Percentiles rank a stretch among this genome's conserved stretches.
Evolutionary conservation across 2,113 vertebrate genomes (phyloP).

Genomic region (Percopsis transmontana): DNA sequence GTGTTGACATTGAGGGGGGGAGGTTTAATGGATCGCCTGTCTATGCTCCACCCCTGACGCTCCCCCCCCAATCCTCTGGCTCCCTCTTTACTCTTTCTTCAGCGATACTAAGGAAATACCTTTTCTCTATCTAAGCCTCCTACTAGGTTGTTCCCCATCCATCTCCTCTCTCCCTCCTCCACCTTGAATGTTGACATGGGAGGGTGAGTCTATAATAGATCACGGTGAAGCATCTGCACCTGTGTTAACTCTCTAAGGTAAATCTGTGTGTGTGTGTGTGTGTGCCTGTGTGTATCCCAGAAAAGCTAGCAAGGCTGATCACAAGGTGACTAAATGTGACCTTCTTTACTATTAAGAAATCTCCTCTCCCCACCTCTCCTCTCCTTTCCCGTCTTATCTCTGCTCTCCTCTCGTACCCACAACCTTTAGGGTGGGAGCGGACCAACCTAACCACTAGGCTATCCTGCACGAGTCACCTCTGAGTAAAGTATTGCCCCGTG

Average conservation of each 20-base stretch:
- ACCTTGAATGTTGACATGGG: constrained; percentile 70
- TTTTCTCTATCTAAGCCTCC: constrained; percentile 57
- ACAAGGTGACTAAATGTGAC: constrained; percentile 70
- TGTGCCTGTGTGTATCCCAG: constrained; percentile 16
- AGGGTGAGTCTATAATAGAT: constrained; percentile 70
- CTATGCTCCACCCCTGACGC: constrained; percentile 38
- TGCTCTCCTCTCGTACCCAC: constrained; percentile 4
- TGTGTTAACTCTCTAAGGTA: constrained; percentile 70
- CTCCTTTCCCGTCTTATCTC: constrained; percentile 6
- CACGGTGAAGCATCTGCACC: constrained; percentile 74
- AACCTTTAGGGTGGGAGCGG: background rate
- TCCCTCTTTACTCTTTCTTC: constrained; percentile 22
- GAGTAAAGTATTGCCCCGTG: constrained; percentile 19
- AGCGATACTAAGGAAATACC: constrained; percentile 54
- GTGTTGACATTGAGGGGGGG: constrained; percentile 56
- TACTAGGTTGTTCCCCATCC: constrained; percentile 62
- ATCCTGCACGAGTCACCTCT: constrained; percentile 7
- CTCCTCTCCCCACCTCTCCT: constrained; percentile 28
- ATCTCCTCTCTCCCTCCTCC: constrained; percentile 61
- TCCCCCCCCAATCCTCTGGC: constrained; percentile 30
- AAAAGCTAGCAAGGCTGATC: constrained; percentile 55
- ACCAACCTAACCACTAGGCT: too few species aligned
- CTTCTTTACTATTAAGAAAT: constrained; percentile 56
- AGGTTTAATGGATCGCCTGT: constrained; percentile 66
- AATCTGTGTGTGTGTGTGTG: constrained; percentile 17